Evolutionary conservation across 2,797 vertebrate species (phyloP).

Genomic region (Acridotheres tristis): DNA sequence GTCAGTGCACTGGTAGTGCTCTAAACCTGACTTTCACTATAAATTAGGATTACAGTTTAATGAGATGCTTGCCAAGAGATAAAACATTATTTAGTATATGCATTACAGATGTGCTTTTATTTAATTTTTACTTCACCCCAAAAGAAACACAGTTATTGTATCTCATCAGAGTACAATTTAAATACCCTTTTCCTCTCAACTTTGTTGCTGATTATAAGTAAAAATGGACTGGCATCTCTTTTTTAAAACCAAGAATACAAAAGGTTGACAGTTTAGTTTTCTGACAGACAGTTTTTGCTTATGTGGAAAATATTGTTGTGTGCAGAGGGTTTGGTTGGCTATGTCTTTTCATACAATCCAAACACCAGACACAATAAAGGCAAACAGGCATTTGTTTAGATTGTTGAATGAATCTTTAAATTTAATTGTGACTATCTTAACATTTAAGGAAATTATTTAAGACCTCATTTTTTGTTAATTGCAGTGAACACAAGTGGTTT

Average conservation of each 20-base stretch:
- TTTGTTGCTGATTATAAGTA: neutral
- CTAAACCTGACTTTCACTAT: neutral
- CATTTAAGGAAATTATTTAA: neutral
- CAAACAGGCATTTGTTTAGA: neutral
- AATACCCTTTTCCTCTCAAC: neutral
- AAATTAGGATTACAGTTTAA: neutral
- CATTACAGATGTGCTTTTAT: neutral
- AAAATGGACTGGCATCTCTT: neutral
- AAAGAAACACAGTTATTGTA: neutral
- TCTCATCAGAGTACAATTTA: neutral
- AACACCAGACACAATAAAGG: neutral
- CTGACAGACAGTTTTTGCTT: neutral
- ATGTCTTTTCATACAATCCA: neutral
- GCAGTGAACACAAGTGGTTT: neutral
- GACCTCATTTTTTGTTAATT: neutral
- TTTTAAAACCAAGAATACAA: neutral
- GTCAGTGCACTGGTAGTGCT: neutral
- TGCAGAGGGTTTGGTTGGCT: neutral
- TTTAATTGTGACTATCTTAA: neutral
- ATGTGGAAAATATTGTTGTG: neutral
- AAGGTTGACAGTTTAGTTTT: neutral
- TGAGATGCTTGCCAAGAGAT: neutral
- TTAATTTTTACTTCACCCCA: neutral
- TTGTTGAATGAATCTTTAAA: neutral
- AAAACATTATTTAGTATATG: neutral